Evolutionary conservation across 2,888 invertebrate genomes (phyloP).

Genomic region (Drosophila setosimentum): DNA sequence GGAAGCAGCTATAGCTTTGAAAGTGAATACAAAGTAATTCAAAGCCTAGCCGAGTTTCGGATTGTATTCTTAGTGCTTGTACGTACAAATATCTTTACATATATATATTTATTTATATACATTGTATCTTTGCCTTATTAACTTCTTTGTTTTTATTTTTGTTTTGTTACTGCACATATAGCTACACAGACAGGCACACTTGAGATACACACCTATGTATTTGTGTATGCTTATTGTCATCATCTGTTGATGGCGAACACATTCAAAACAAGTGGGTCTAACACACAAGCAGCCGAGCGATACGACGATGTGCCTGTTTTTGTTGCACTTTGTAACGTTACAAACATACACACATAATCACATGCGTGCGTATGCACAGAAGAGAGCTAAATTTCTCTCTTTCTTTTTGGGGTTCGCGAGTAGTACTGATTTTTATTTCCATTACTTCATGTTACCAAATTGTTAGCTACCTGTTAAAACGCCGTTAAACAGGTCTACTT

Average conservation of each 20-base stretch:
- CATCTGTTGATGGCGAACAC: conserved; percentile 36
- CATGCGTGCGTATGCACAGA: background rate
- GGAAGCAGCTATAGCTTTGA: background rate
- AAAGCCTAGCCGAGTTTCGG: background rate
- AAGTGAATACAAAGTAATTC: background rate
- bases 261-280: conserved; percentile 34
- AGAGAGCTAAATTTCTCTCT: conserved; percentile 7
- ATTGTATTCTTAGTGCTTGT: conserved; percentile 1
- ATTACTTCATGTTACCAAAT: conserved; percentile 21
- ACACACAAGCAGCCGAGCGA: conserved; percentile 9
- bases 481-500: conserved; percentile 4
- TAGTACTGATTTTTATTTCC: conserved; percentile 13
- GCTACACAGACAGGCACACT: conserved; percentile 7
- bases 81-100: conserved; percentile 1
- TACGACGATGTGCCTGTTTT: conserved; percentile 13
- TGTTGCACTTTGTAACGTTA: conserved; percentile 54
- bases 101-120: background rate
- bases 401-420: conserved; percentile 1
- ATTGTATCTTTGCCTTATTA: conserved; percentile 9
- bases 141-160: conserved; percentile 51
- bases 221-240: conserved; percentile 31
- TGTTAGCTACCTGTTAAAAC: conserved; percentile 39
- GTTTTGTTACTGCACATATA: conserved; percentile 30
- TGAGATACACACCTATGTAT: conserved; percentile 10
- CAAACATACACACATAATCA: conserved; percentile 15